Evolutionary conservation across 2,888 invertebrate species (phyloP).

Genomic region (Tricholauxania praeusta): DNA sequence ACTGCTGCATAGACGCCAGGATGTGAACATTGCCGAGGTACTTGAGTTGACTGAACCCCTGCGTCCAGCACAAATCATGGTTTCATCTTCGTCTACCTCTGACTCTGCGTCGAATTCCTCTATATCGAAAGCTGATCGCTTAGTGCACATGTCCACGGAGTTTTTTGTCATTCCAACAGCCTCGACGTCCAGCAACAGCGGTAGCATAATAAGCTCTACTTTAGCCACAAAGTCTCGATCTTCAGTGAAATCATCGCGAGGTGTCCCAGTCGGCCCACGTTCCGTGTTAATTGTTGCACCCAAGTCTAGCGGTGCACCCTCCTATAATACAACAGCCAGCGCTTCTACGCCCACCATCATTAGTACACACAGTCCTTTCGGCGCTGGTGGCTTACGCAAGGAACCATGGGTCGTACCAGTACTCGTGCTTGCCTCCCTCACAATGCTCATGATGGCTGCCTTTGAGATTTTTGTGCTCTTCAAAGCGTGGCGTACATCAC

Average conservation of each 20-base stretch:
- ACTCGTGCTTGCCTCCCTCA: constrained; percentile 84
- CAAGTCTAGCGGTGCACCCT: constrained; percentile 44
- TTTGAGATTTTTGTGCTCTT: constrained; percentile 93
- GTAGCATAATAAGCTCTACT: constrained; percentile 48
- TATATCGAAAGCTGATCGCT: constrained; percentile 68
- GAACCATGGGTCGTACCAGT: constrained; percentile 94
- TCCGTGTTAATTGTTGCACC: constrained; percentile 58
- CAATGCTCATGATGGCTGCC: constrained; percentile 85
- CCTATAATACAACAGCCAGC: constrained; percentile 42
- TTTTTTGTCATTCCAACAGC: constrained; percentile 82
- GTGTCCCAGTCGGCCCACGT: constrained; percentile 51
- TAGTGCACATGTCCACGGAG: constrained; percentile 85
- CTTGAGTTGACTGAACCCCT: constrained; percentile 32
- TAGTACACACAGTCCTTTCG: constrained; percentile 60
- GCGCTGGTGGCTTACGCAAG: constrained; percentile 70
- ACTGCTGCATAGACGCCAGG: constrained; percentile 57
- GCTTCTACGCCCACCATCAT: constrained; percentile 60
- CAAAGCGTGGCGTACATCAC: constrained; percentile 85
- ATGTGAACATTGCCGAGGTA: constrained; percentile 54
- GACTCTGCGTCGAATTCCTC: constrained; percentile 45
- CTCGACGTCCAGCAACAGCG: constrained; percentile 56
- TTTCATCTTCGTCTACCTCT: background rate
- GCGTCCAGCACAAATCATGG: background rate
- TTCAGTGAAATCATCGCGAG: constrained; percentile 46
- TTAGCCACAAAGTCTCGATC: constrained; percentile 45